Percentiles rank a stretch among this genome's conserved stretches.
phyloP scores from a whole-genome alignment of 2,888 invertebrate genomes.

The Celastrina argiolus region DNA sequence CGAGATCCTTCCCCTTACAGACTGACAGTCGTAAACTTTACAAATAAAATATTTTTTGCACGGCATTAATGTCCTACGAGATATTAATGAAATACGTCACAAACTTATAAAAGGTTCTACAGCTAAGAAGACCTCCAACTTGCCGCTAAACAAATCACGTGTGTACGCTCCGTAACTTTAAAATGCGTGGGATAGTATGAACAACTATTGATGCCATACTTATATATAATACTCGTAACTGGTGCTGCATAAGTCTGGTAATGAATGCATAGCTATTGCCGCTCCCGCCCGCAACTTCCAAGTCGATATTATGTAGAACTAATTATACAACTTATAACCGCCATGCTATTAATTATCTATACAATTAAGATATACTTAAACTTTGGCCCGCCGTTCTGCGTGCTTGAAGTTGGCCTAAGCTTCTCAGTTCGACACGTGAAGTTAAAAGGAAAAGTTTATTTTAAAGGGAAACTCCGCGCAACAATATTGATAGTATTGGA shows the following conservation, averaged over 20 bases:
- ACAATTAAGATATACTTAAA: background rate
- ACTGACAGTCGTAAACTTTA: too few relatives aligned
- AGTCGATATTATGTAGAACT: conserved; percentile 3
- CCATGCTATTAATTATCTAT: background rate
- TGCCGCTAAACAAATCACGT: too few relatives aligned
- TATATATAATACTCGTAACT: background rate
- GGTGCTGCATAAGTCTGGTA: background rate
- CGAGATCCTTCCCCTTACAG: too few relatives aligned
- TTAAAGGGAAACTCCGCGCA: background rate
- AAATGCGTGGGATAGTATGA: too few relatives aligned
- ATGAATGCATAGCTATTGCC: background rate
- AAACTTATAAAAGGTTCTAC: too few relatives aligned
- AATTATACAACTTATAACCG: conserved; percentile 2
- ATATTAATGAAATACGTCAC: too few relatives aligned
- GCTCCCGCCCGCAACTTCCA: background rate
- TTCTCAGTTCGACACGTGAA: background rate
- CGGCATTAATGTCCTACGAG: too few relatives aligned
- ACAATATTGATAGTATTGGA: background rate
- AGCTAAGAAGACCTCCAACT: too few relatives aligned
- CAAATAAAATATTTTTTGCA: too few relatives aligned
- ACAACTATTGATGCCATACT: background rate
- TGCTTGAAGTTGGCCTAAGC: background rate
- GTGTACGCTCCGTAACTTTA: too few relatives aligned
- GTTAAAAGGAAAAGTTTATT: background rate
- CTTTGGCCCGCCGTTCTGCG: background rate